Evolutionary conservation across 1,140 invertebrate species (phyloP), one percentile per base, ranked within the genome.

Genomic region (Bombyx mandarina): DNA sequence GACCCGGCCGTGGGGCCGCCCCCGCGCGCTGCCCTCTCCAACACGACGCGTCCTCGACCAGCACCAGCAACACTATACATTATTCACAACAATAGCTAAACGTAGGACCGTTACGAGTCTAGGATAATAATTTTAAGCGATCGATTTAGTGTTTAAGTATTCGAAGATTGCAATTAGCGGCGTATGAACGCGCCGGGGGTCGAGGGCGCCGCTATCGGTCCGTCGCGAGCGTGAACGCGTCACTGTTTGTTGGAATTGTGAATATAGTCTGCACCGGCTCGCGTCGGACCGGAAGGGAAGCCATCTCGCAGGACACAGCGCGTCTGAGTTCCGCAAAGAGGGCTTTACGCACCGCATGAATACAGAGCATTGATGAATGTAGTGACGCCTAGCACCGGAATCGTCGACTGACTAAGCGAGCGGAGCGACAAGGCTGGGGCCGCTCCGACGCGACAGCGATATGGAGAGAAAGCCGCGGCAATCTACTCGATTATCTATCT

Each of bases 61-160:
- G 45, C 64, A 46, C 58, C 35, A 63, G 52, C 59, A 44, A 44
- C 43, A 45, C 43, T 55, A 55, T 47, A 45, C 45, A 47, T 46
- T 55, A 55, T 55, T 75, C 72, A 75, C 75, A 79, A 79, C 77
- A 79, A 79, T 69, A 77, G 78, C 78, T 81, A 81, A 73, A 74
- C 26, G 26, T 73, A 75, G 65, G 72, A 69, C 70, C 68, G 71
- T 71, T 80, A 79, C 69, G 67, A 78, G 60, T 77, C 74, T 82
- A 82, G 66, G 65, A 77, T 80, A 79, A 78, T 74, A 72, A 76
- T 74, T 76, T 75, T 61, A 82, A 82, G 79, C 82, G 75, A 72
- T 77, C 74, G 76, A 79, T 61, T 56, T 65, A 69, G 59, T 63
- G 63, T 73, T 73, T 68, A 73, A 71, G 78, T 80, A 82, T 76